These are phyloP conservation scores for Chrysodeixis includens DNA, from an alignment of 2,888 invertebrate genomes.

Conservation along the genomic window DNA sequence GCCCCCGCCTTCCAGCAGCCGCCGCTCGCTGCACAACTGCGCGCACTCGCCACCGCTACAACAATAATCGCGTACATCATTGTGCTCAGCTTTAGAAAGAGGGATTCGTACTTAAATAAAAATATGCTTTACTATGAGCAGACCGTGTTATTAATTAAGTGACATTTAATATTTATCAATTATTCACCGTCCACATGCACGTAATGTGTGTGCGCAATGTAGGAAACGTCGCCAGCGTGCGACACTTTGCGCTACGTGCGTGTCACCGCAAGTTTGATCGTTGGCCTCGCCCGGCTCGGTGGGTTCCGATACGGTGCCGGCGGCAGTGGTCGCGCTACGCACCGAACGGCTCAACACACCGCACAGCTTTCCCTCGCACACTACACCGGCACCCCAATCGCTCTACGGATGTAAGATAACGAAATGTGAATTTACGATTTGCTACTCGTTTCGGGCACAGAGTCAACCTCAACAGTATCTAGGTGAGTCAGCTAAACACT, in stretches of 20 bases:
- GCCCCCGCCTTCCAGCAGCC: slow-evolving; percentile 54
- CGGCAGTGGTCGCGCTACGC: slow-evolving; percentile 25
- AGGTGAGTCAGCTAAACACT: slow-evolving; percentile 25
- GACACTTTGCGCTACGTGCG: slow-evolving; percentile 71
- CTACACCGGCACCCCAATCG: slow-evolving; percentile 78
- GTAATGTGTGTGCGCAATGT: slow-evolving; percentile 77
- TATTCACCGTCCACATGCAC: slow-evolving; percentile 69
- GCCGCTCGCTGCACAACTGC: slow-evolving; percentile 69
- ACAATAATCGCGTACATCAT: background rate
- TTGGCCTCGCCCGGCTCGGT: slow-evolving; percentile 33
- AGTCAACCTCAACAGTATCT: too few relatives aligned
- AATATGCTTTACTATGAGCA: too few relatives aligned
- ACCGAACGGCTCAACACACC: slow-evolving; percentile 73
- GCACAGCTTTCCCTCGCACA: slow-evolving; percentile 79
- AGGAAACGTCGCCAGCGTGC: slow-evolving; percentile 76
- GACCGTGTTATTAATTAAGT: too few relatives aligned
- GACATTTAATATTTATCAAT: too few relatives aligned
- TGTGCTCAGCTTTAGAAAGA: too few relatives aligned
- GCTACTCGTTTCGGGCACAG: too few relatives aligned
- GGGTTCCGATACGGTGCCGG: slow-evolving; percentile 16
- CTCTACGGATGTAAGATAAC: slow-evolving; percentile 63
- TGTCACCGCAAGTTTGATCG: slow-evolving; percentile 63
- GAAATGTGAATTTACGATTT: too few relatives aligned
- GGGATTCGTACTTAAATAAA: too few relatives aligned
- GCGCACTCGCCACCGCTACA: slow-evolving; percentile 71